These are phyloP conservation scores for Macaca fascicularis DNA, from an alignment of 2,113 vertebrate genomes.

Conservation along the genomic window T2T-MFA8v1.1 NC_088379.1:66140001-66140500, in stretches of 20 bases:
- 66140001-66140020: too few species aligned
- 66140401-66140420: background rate
- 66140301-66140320: background rate
- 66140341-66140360: background rate
- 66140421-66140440: background rate
- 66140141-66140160: background rate
- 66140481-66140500: conserved; percentile 28
- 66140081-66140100: background rate
- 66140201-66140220: background rate
- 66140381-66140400: background rate
- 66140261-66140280: background rate
- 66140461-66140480: background rate
- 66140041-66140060: too few species aligned
- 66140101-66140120: background rate
- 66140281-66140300: background rate
- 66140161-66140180: background rate
- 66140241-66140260: background rate
- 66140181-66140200: background rate
- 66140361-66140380: background rate
- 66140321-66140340: background rate
- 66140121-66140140: background rate
- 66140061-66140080: background rate
- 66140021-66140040: too few species aligned
- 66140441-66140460: background rate
- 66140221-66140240: background rate